phyloP scores from a whole-genome alignment of 1,140 invertebrate genomes.

The Pogonus chalceus region DNA sequence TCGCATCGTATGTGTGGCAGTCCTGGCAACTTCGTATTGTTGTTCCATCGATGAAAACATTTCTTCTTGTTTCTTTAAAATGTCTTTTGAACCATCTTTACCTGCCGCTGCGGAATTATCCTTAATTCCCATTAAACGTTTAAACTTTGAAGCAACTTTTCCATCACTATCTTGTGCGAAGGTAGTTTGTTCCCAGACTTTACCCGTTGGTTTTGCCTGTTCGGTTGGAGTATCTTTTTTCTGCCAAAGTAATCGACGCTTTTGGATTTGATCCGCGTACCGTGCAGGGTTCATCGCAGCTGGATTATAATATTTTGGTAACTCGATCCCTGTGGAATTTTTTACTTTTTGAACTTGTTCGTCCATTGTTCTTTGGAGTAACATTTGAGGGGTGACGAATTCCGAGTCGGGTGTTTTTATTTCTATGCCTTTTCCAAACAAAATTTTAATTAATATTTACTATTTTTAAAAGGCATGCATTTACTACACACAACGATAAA shows the following conservation, averaged over 20 bases:
- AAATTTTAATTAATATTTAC: not conserved
- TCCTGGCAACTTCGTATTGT: slow-evolving; percentile 87
- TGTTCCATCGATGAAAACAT: slow-evolving; percentile 86
- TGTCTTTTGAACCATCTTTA: slow-evolving; percentile 33
- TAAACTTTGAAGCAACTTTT: slow-evolving; percentile 88
- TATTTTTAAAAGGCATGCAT: not conserved
- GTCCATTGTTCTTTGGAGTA: not conserved
- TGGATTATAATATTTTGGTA: slow-evolving; percentile 73
- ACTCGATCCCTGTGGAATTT: slow-evolving; percentile 32
- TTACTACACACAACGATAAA: not conserved
- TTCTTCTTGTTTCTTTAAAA: slow-evolving; percentile 76
- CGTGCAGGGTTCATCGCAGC: slow-evolving; percentile 70
- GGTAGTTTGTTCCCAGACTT: slow-evolving; percentile 71
- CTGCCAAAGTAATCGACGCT: slow-evolving; percentile 81
- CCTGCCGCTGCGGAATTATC: slow-evolving; percentile 37
- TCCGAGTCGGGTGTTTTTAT: slow-evolving; percentile 33
- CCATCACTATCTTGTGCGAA: slow-evolving; percentile 85
- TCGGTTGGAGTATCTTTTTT: slow-evolving; percentile 44
- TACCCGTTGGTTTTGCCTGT: slow-evolving; percentile 34
- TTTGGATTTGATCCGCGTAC: slow-evolving; percentile 75
- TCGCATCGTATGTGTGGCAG: slow-evolving; percentile 86
- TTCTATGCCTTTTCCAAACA: slow-evolving; percentile 32
- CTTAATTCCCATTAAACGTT: slow-evolving; percentile 91
- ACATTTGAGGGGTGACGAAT: slow-evolving; percentile 2
- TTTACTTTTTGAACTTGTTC: slow-evolving; percentile 25